Evolutionary conservation across 2,797 vertebrate species (phyloP).

Genomic region (Manis crassicaudata): DNA sequence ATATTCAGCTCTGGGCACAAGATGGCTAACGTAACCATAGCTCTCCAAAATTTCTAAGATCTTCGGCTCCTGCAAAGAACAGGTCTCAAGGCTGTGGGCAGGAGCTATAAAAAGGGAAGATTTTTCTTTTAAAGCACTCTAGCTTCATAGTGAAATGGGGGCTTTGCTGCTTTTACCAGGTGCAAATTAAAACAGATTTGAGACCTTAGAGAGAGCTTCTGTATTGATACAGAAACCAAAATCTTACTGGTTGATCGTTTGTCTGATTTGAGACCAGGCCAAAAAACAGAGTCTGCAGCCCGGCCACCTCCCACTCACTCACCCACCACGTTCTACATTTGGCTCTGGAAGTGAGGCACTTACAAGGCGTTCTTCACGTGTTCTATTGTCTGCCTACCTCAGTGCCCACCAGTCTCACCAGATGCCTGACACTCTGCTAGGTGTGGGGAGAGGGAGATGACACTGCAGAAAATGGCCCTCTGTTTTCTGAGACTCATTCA

Average conservation of each 20-base stretch:
- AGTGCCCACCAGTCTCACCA: conserved; percentile 19
- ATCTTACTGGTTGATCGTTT: not conserved
- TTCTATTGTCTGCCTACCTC: conserved; percentile 27
- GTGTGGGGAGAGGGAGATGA: conserved; percentile 21
- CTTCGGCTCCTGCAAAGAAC: not conserved
- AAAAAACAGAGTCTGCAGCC: not conserved
- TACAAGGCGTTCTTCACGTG: not conserved
- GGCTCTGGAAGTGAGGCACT: conserved; percentile 3
- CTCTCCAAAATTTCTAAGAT: conserved; percentile 24
- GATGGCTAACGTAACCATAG: conserved; percentile 27
- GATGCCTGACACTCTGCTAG: not conserved
- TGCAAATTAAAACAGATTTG: not conserved
- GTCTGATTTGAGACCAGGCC: conserved; percentile 13
- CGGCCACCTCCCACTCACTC: not conserved
- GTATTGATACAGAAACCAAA: conserved; percentile 23
- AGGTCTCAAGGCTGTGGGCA: not conserved
- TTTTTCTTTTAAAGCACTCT: conserved; percentile 38
- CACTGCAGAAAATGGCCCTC: not conserved
- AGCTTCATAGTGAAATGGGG: not conserved
- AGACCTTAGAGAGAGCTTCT: not conserved
- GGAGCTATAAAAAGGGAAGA: not conserved
- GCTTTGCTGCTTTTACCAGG: conserved; percentile 9
- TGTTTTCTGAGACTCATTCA: not conserved
- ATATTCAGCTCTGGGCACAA: conserved; percentile 10
- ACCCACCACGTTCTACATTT: not conserved